phyloP scores from a whole-genome alignment of 2,113 vertebrate genomes.

The Ageneiosus marmoratus region DNA sequence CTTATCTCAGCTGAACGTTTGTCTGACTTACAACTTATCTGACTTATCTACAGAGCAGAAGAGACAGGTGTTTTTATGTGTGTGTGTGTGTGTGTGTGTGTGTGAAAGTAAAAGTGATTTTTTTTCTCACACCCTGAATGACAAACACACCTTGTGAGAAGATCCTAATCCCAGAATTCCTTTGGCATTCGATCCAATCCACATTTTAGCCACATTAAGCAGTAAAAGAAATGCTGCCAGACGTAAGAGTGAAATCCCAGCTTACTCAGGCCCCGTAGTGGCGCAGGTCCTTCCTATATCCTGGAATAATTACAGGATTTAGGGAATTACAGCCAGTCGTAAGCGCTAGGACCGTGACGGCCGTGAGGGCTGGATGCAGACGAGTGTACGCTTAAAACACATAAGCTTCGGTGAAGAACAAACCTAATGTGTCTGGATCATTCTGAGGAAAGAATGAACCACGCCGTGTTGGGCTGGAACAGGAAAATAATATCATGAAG shows the following conservation, averaged over 20 bases:
- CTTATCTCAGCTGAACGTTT: slow-evolving; percentile 67
- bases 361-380: slow-evolving; percentile 71
- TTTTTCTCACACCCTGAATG: slow-evolving; percentile 13
- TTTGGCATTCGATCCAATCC: slow-evolving; percentile 22
- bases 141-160: slow-evolving; percentile 29
- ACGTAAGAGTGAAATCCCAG: slow-evolving; percentile 45
- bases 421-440: slow-evolving; percentile 37
- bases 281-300: slow-evolving; percentile 77
- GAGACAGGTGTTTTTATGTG: slow-evolving; percentile 24
- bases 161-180: slow-evolving; percentile 45
- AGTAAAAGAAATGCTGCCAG: slow-evolving; percentile 41
- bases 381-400: slow-evolving; percentile 65
- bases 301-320: slow-evolving; percentile 81
- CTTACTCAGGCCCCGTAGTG: slow-evolving; percentile 55
- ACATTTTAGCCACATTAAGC: slow-evolving; percentile 33
- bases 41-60: slow-evolving; percentile 50
- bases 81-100: slow-evolving; percentile 5
- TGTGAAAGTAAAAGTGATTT: not conserved
- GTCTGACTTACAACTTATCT: slow-evolving; percentile 69
- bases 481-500: not conserved
- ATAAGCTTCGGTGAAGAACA: slow-evolving; percentile 74
- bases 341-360: slow-evolving; percentile 78
- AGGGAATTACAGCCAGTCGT: slow-evolving; percentile 75
- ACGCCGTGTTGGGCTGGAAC: not conserved
- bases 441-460: not conserved